A percentile compares a stretch with the other conserved stretches of the same genome.
Evolutionary conservation across 1,140 invertebrate species (phyloP).

Genomic region (Pseudomyrmex dendroicus): DNA sequence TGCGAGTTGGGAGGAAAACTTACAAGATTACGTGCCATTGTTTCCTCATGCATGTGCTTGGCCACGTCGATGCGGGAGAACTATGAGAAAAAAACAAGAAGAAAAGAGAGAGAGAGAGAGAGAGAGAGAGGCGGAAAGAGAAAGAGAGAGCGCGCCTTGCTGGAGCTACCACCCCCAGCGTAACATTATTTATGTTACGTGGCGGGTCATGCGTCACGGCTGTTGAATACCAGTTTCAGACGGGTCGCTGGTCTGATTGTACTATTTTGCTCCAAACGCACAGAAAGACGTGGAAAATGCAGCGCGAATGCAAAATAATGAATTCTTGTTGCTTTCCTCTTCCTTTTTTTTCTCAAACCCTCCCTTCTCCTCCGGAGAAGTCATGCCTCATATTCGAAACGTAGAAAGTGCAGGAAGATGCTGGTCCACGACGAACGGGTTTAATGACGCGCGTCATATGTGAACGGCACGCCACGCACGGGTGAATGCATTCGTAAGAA

Average conservation of each 20-base stretch:
- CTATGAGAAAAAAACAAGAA: background rate
- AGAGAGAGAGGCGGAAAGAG: background rate
- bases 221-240: too few relatives aligned
- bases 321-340: background rate
- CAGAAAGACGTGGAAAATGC: too few relatives aligned
- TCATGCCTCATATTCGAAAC: background rate
- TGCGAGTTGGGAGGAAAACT: constrained; percentile 3
- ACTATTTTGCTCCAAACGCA: too few relatives aligned
- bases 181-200: constrained; percentile 63
- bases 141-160: background rate
- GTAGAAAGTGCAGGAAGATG: constrained; percentile 35
- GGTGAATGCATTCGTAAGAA: constrained; percentile 77
- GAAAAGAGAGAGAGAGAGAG: background rate
- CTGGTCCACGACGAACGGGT: constrained; percentile 34
- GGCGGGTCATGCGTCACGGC: background rate
- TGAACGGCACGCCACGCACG: constrained; percentile 62
- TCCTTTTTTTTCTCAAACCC: background rate
- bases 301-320: too few relatives aligned
- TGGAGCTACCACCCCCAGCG: constrained; percentile 26
- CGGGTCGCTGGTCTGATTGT: too few relatives aligned
- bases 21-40: constrained; percentile 41
- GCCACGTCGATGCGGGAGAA: constrained; percentile 54
- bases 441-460: constrained; percentile 68
- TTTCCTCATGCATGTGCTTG: constrained; percentile 37
- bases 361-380: background rate